A percentile compares a stretch with the other conserved stretches of the same genome.
phyloP scores from a whole-genome alignment of 2,888 invertebrate genomes.

The Malthinus seriepunctatus region DNA sequence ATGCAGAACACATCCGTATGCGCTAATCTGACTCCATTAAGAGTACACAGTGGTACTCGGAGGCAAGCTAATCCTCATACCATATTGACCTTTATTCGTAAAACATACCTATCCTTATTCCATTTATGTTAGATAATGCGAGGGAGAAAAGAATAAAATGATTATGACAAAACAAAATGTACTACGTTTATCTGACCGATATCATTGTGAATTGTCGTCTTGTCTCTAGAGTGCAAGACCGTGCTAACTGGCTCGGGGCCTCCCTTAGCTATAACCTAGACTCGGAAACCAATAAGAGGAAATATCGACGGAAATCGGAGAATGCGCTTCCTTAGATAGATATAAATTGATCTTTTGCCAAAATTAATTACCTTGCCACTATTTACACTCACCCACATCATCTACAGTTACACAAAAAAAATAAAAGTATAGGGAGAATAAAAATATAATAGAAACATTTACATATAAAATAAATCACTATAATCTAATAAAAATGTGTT shows the following conservation, averaged over 20 bases:
- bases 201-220: slow-evolving; percentile 37
- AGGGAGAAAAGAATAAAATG: slow-evolving; percentile 24
- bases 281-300: slow-evolving; percentile 41
- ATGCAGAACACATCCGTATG: slow-evolving; percentile 54
- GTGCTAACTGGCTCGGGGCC: slow-evolving; percentile 38
- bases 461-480: slow-evolving; percentile 1
- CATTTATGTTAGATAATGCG: not conserved
- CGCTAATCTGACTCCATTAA: slow-evolving; percentile 56
- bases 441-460: not conserved
- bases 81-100: slow-evolving; percentile 26
- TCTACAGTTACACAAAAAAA: not conserved
- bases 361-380: slow-evolving; percentile 37
- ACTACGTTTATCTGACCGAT: slow-evolving; percentile 36
- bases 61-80: slow-evolving; percentile 37
- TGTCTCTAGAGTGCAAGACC: slow-evolving; percentile 40
- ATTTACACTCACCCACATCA: slow-evolving; percentile 23
- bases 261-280: slow-evolving; percentile 39
- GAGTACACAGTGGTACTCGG: slow-evolving; percentile 46
- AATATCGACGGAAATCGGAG: slow-evolving; percentile 39
- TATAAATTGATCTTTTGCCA: slow-evolving; percentile 39
- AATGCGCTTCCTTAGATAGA: slow-evolving; percentile 35
- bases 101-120: slow-evolving; percentile 13
- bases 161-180: slow-evolving; percentile 29
- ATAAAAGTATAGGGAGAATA: not conserved
- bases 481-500: slow-evolving; percentile 8